phyloP scores from a whole-genome alignment of 2,888 invertebrate species.

The Caenorhabditis drosophilae region DNA sequence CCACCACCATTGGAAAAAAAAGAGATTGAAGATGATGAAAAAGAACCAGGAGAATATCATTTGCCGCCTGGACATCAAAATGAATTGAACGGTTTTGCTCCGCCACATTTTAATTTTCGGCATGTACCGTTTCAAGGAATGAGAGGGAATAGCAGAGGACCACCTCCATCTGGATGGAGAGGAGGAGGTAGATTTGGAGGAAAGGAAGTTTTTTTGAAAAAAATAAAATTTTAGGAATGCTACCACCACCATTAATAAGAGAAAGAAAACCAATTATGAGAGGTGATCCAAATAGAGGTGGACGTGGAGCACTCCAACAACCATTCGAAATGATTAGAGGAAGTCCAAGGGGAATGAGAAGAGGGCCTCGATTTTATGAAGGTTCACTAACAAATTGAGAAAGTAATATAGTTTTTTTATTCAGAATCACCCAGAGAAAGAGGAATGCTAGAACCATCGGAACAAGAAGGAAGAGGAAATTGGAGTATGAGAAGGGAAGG shows the following conservation, averaged over 20 bases:
- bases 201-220: too few species aligned
- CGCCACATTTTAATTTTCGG: background rate
- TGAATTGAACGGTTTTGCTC: background rate
- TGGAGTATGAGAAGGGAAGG: too few species aligned
- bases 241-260: constrained; percentile 3
- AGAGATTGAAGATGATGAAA: background rate
- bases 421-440: too few species aligned
- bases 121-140: too few species aligned
- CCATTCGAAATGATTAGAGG: too few species aligned
- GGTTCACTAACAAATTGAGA: too few species aligned
- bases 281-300: background rate
- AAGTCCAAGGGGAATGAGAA: constrained; percentile 8
- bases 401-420: too few species aligned
- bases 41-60: background rate
- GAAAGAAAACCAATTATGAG: constrained; percentile 2
- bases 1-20: constrained; percentile 6
- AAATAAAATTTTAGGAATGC: too few species aligned
- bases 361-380: background rate
- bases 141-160: constrained; percentile 11
- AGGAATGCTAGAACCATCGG: too few species aligned
- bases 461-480: too few species aligned
- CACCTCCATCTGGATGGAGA: constrained; percentile 3
- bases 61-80: background rate
- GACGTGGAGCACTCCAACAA: background rate
- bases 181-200: constrained; percentile 12